Percentiles rank a stretch among this genome's conserved stretches.
Conservation (phyloP, 53 echinoderm and acorn worm species). For the Arbacia lixula region DNA sequence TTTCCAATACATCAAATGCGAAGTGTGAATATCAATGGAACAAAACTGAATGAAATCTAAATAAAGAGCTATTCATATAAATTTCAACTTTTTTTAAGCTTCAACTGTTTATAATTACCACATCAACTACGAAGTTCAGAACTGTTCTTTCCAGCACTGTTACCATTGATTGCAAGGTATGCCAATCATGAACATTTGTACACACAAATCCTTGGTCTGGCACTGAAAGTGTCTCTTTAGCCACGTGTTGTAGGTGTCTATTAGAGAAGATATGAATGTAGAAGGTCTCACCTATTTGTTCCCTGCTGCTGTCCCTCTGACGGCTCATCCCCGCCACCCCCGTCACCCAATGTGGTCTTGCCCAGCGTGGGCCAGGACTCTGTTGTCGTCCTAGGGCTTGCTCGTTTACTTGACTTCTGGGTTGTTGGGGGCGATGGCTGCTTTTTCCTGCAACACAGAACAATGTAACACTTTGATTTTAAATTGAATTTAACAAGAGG, state of each 20-base stretch:
- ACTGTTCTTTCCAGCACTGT: neutral
- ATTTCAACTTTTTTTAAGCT: too few relatives aligned
- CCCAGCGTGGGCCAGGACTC: constrained; percentile 35
- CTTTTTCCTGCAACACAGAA: constrained; percentile 69
- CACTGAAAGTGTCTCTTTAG: neutral
- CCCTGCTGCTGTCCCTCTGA: neutral
- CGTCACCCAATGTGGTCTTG: constrained; percentile 6
- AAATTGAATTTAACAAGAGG: too few relatives aligned
- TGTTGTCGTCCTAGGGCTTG: constrained; percentile 13
- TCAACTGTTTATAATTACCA: too few relatives aligned
- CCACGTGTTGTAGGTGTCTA: neutral
- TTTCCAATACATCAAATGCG: too few relatives aligned
- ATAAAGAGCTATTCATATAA: too few relatives aligned
- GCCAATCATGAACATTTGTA: too few relatives aligned
- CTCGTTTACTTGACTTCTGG: constrained; percentile 54
- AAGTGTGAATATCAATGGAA: too few relatives aligned
- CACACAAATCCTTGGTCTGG: neutral
- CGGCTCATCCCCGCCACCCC: neutral
- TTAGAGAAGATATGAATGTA: neutral
- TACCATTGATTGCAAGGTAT: neutral
- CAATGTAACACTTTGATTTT: too few relatives aligned
- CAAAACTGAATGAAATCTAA: too few relatives aligned
- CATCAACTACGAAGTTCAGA: neutral
- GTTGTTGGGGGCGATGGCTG: constrained; percentile 79
- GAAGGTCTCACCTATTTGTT: constrained; percentile 27